phyloP scores from a whole-genome alignment of 2,888 invertebrate genomes.

The Tetropium fuscum region DNA sequence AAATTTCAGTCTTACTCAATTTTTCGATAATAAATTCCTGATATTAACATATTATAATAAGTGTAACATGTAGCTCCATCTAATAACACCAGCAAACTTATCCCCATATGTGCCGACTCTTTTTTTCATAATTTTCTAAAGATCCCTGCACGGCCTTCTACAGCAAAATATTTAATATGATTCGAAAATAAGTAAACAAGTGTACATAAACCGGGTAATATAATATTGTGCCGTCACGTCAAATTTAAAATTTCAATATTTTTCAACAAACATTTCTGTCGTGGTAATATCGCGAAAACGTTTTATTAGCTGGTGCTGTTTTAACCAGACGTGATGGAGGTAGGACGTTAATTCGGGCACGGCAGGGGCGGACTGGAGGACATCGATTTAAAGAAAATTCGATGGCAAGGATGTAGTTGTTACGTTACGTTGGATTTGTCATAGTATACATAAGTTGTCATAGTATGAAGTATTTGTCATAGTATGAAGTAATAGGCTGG shows the following conservation, averaged over 20 bases:
- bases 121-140: neutral
- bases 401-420: neutral
- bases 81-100: too few relatives aligned
- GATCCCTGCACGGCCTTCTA: neutral
- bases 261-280: conserved; percentile 30
- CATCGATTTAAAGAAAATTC: too few relatives aligned
- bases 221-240: conserved; percentile 6
- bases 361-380: conserved; percentile 20
- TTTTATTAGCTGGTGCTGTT: conserved; percentile 46
- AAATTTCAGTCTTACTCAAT: too few relatives aligned
- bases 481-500: too few relatives aligned
- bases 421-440: neutral
- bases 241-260: conserved; percentile 32
- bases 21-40: too few relatives aligned
- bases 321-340: conserved; percentile 50
- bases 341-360: conserved; percentile 47
- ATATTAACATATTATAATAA: too few relatives aligned
- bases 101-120: too few relatives aligned
- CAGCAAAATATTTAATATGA: conserved; percentile 8
- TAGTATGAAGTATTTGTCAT: too few relatives aligned
- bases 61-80: neutral
- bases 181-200: neutral
- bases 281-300: conserved; percentile 21
- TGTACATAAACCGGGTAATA: conserved; percentile 10
- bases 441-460: too few relatives aligned